Conservation (phyloP, 2,888 invertebrate species). For the Acanthosepion esculentum region DNA sequence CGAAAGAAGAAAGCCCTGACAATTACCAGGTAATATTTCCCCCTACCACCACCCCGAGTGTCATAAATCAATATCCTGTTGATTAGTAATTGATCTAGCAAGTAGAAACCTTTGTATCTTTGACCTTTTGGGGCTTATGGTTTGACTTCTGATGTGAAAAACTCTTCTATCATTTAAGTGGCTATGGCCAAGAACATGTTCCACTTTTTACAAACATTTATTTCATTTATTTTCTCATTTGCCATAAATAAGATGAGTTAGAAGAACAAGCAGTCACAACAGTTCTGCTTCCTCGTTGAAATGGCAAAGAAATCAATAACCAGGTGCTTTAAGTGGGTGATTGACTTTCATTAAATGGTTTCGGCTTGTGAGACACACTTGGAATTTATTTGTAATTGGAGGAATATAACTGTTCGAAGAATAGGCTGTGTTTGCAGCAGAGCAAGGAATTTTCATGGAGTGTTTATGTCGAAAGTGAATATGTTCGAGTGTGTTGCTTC, state of each 20-base stretch:
- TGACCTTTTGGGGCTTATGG: not conserved
- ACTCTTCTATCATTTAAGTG: not conserved
- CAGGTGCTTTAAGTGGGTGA: not conserved
- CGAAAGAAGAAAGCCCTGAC: too few species aligned
- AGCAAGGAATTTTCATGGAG: not conserved
- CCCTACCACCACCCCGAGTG: too few species aligned
- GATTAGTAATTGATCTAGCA: not conserved
- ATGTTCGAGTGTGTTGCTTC: not conserved
- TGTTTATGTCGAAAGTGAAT: not conserved
- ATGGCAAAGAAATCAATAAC: not conserved
- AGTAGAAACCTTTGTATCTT: not conserved
- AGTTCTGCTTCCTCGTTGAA: not conserved
- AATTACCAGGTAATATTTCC: too few species aligned
- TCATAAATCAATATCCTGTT: not conserved
- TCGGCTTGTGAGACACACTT: not conserved
- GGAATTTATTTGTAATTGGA: not conserved
- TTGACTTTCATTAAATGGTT: not conserved
- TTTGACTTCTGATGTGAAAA: not conserved
- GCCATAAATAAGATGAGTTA: too few species aligned
- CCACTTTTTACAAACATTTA: not conserved
- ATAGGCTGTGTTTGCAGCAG: not conserved
- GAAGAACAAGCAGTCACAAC: not conserved
- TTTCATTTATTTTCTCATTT: not conserved
- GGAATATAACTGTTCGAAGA: not conserved
- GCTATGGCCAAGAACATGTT: not conserved